Evolutionary conservation across 2,888 invertebrate genomes (phyloP).

Genomic region (Chaitophorus viminalis): DNA sequence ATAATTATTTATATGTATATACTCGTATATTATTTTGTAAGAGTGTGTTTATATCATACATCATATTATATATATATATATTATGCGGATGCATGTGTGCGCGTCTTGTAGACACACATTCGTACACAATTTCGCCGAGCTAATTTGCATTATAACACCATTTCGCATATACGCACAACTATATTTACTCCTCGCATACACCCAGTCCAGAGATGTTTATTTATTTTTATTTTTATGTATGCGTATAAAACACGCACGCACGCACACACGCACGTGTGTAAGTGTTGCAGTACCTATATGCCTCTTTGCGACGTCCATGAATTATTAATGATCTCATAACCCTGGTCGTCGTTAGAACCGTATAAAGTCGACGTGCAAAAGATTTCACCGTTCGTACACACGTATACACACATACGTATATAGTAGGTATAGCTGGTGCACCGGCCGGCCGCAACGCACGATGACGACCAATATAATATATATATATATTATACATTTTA

Average conservation of each 20-base stretch:
- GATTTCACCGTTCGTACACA: conserved; percentile 1
- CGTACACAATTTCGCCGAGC: conserved; percentile 13
- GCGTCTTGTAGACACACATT: not conserved
- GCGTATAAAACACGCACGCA: not conserved
- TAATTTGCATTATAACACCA: conserved; percentile 48
- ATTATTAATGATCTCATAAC: conserved; percentile 47
- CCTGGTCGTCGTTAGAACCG: conserved; percentile 10
- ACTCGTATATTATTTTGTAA: not conserved
- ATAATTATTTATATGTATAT: not conserved
- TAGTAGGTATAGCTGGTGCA: too few species aligned
- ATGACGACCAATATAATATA: not conserved
- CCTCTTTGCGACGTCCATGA: conserved; percentile 19
- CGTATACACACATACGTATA: not conserved
- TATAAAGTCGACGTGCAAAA: conserved; percentile 31
- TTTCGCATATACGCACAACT: conserved; percentile 1
- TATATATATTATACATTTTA: too few species aligned
- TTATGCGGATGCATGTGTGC: not conserved
- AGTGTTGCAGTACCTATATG: not conserved
- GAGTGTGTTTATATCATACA: not conserved
- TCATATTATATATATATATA: not conserved
- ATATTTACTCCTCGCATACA: too few species aligned
- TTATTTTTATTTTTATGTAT: not conserved
- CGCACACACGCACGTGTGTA: not conserved
- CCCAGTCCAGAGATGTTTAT: not conserved
- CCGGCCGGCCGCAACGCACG: not conserved